These are phyloP conservation scores for Eristalinus sepulchralis DNA, from an alignment of 2,888 invertebrate species.

Conservation along the genomic window DNA sequence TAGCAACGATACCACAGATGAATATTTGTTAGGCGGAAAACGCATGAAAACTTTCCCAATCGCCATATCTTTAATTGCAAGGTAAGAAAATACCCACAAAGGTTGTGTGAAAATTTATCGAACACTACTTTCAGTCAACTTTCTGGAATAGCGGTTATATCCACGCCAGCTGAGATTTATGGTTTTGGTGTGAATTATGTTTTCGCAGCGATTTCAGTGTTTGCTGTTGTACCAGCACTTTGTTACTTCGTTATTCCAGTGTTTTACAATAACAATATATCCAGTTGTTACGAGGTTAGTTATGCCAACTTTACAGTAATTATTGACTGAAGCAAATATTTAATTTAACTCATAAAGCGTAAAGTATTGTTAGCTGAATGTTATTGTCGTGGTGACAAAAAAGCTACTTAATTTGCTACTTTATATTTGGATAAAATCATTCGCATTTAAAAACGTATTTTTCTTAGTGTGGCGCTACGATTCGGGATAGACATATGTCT, in stretches of 20 bases:
- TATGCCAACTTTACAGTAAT: too few species aligned
- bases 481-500: too few species aligned
- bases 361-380: too few species aligned
- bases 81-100: conserved; percentile 71
- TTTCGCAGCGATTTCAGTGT: conserved; percentile 78
- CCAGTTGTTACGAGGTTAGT: conserved; percentile 82
- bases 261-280: conserved; percentile 81
- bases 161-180: conserved; percentile 82
- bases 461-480: too few species aligned
- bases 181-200: conserved; percentile 81
- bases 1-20: conserved; percentile 82
- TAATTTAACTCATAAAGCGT: too few species aligned
- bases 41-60: conserved; percentile 84
- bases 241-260: conserved; percentile 81
- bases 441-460: too few species aligned
- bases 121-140: conserved; percentile 79
- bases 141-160: conserved; percentile 82
- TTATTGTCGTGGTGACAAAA: too few species aligned
- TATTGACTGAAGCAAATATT: too few species aligned
- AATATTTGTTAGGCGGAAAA: conserved; percentile 83
- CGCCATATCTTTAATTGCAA: conserved; percentile 84
- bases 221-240: conserved; percentile 77
- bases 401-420: too few species aligned
- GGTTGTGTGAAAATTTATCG: not conserved
- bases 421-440: too few species aligned